Conservation (phyloP, 2,797 vertebrate species). For the Fratercula arctica region DNA sequence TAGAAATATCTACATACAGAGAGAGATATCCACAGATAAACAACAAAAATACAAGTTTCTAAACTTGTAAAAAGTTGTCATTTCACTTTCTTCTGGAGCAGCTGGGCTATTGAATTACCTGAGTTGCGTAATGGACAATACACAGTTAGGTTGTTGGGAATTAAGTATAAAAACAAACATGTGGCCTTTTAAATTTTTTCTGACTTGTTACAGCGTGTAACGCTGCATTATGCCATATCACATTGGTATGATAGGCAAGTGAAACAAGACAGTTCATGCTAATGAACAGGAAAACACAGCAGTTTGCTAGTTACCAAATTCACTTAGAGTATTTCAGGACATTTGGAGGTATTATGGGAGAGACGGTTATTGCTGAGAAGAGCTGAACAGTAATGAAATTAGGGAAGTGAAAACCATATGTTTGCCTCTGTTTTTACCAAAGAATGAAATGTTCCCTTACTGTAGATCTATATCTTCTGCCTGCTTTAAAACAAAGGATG, state of each 20-base stretch:
- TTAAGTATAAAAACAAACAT: constrained; percentile 27
- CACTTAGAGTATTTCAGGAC: constrained; percentile 49
- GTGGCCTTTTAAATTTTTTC: constrained; percentile 28
- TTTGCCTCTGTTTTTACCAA: constrained; percentile 42
- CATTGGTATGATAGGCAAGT: constrained; percentile 38
- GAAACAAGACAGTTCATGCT: constrained; percentile 52
- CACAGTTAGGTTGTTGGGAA: constrained; percentile 4
- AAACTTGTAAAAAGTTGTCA: neutral
- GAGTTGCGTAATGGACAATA: constrained; percentile 19
- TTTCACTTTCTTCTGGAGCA: neutral
- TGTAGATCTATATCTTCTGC: neutral
- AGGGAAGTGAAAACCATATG: constrained; percentile 35
- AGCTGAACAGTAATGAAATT: constrained; percentile 48
- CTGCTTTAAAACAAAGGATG: neutral
- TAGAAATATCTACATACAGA: neutral
- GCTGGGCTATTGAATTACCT: constrained; percentile 30
- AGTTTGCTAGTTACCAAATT: constrained; percentile 45
- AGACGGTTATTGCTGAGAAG: constrained; percentile 48
- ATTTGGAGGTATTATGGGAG: constrained; percentile 48
- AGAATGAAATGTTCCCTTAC: neutral
- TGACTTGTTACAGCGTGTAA: neutral
- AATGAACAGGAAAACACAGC: constrained; percentile 52
- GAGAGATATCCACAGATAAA: neutral
- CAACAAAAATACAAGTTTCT: neutral
- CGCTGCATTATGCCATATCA: constrained; percentile 5